Percentiles rank a stretch among this genome's conserved stretches.
Evolutionary conservation across 2,888 invertebrate genomes (phyloP).

Genomic region (Rhyacophila evoluta): DNA sequence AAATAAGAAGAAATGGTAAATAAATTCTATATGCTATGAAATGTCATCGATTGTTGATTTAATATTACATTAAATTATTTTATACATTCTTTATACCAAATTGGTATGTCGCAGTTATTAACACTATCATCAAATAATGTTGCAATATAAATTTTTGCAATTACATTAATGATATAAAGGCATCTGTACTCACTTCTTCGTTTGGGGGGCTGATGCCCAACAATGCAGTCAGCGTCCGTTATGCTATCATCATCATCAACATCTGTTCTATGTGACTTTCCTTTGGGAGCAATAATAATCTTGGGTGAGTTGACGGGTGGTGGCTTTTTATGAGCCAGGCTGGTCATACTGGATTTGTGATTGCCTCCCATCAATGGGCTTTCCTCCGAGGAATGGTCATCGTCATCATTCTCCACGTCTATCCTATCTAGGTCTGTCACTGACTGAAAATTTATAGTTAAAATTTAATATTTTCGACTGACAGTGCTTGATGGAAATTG

Average conservation of each 20-base stretch:
- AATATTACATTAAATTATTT: too few relatives aligned
- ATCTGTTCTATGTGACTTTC: not conserved
- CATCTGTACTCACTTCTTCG: conserved; percentile 44
- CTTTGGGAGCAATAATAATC: conserved; percentile 58
- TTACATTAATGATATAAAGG: too few relatives aligned
- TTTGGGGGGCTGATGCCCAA: conserved; percentile 65
- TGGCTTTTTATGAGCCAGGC: conserved; percentile 13
- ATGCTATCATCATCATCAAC: conserved; percentile 55
- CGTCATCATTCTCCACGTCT: conserved; percentile 62
- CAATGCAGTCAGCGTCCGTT: conserved; percentile 59
- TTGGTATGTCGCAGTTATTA: too few relatives aligned
- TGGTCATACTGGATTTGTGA: conserved; percentile 45
- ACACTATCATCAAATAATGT: too few relatives aligned
- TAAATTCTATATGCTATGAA: too few relatives aligned
- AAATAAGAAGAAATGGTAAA: too few relatives aligned
- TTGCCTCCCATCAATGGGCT: conserved; percentile 68
- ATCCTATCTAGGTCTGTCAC: conserved; percentile 60
- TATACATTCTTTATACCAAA: too few relatives aligned
- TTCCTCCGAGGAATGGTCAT: conserved; percentile 65
- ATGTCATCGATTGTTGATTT: too few relatives aligned
- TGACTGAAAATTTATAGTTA: not conserved
- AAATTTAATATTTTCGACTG: too few relatives aligned
- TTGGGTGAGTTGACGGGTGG: conserved; percentile 27
- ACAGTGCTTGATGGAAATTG: too few relatives aligned
- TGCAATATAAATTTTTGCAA: too few relatives aligned